Evolutionary conservation across 2,888 invertebrate species (phyloP).

Genomic region (Hemistola chrysoprasaria): DNA sequence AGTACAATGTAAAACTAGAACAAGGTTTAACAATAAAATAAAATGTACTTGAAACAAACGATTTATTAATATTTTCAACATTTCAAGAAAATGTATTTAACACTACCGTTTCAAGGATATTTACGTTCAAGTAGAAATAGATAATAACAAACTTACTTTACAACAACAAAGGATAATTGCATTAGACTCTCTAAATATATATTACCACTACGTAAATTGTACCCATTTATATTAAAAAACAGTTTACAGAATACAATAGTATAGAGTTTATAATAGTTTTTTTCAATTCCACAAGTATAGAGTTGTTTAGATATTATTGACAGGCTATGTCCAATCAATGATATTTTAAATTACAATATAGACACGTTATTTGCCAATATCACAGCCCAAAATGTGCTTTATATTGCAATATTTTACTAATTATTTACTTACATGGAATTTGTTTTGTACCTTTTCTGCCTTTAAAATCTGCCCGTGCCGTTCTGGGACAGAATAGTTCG

Average conservation of each 20-base stretch:
- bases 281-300: no score
- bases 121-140: slow-evolving; percentile 18
- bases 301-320: no score
- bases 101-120: slow-evolving; percentile 43
- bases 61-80: slow-evolving; percentile 56
- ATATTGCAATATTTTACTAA: no score
- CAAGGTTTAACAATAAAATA: slow-evolving; percentile 33
- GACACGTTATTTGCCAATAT: no score
- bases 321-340: no score
- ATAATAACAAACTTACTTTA: slow-evolving; percentile 31
- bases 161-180: slow-evolving; percentile 36
- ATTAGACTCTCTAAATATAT: slow-evolving; percentile 31
- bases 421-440: no score
- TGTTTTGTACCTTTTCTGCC: no score
- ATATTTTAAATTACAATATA: no score
- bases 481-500: no score
- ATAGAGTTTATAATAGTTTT: background rate
- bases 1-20: slow-evolving; percentile 1
- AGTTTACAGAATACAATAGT: slow-evolving; percentile 9
- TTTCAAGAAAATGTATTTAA: slow-evolving; percentile 45
- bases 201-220: slow-evolving; percentile 20
- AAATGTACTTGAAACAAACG: slow-evolving; percentile 57
- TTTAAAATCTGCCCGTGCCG: no score
- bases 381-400: no score
- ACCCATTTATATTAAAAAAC: slow-evolving; percentile 26